phyloP scores from a whole-genome alignment of 2,888 invertebrate genomes.

The Oxyscelio sp. region DNA sequence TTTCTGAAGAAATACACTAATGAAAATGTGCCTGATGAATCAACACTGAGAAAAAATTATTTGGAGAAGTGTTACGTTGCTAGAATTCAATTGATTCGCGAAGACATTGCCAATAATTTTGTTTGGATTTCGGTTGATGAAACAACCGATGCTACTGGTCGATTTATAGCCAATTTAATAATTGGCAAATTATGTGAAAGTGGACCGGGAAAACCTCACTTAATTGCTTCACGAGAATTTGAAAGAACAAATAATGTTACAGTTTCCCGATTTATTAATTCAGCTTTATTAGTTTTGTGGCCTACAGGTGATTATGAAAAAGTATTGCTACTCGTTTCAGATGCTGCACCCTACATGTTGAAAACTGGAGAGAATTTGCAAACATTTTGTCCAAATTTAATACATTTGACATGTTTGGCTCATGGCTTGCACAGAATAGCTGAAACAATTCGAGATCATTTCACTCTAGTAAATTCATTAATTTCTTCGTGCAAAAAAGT shows the following conservation, averaged over 20 bases:
- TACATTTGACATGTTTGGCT: conserved; percentile 24
- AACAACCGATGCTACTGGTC: conserved; percentile 1
- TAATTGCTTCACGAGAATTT: neutral
- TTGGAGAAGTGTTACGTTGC: conserved; percentile 2
- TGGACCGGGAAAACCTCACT: neutral
- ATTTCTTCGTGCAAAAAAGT: conserved; percentile 22
- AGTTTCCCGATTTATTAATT: neutral
- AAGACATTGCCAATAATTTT: conserved; percentile 16
- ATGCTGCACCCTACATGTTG: conserved; percentile 35
- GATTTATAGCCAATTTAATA: conserved; percentile 17
- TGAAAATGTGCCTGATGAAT: conserved; percentile 15
- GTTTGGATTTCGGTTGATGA: conserved; percentile 19
- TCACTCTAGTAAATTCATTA: neutral
- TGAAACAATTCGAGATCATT: conserved; percentile 4
- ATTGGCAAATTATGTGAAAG: neutral
- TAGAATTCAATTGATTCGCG: neutral
- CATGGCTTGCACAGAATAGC: conserved; percentile 20
- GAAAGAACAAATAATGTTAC: conserved; percentile 3
- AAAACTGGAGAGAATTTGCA: conserved; percentile 24
- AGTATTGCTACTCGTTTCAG: conserved; percentile 22
- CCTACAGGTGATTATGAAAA: conserved; percentile 8
- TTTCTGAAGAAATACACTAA: conserved; percentile 28
- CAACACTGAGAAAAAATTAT: conserved; percentile 22
- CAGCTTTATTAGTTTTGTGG: neutral
- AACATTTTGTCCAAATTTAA: conserved; percentile 12